phyloP scores from a whole-genome alignment of 2,113 vertebrate species.

The Chunga burmeisteri region DNA sequence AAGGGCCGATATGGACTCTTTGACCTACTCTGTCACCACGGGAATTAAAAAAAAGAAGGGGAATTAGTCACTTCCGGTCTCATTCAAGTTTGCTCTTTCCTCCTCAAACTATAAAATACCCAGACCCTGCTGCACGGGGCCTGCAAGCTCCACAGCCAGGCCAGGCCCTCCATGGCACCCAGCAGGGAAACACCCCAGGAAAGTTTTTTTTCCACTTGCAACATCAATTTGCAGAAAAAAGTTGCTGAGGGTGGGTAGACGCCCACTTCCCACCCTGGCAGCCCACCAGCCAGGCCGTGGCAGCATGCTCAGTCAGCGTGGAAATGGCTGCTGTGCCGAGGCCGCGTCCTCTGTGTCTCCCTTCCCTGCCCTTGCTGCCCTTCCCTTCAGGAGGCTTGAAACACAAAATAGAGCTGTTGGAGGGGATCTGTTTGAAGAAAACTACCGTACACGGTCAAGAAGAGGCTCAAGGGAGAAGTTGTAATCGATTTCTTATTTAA shows the following conservation, averaged over 20 bases:
- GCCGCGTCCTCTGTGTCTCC: neutral
- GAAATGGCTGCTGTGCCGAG: neutral
- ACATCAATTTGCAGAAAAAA: neutral
- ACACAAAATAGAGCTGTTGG: neutral
- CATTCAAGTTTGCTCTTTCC: rapidly evolving
- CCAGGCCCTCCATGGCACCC: neutral
- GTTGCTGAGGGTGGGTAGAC: neutral
- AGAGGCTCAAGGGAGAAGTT: neutral
- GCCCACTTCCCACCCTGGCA: neutral
- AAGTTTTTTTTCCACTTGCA: neutral
- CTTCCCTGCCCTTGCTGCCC: neutral
- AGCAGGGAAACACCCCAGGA: neutral
- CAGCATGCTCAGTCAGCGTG: neutral
- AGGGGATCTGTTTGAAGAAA: neutral
- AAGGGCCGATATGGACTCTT: neutral
- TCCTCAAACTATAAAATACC: neutral
- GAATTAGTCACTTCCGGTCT: neutral
- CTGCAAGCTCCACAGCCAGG: neutral
- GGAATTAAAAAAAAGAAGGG: neutral
- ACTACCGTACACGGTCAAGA: rapidly evolving
- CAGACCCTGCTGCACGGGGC: rapidly evolving
- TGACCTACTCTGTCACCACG: neutral
- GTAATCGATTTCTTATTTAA: neutral
- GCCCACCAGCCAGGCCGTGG: neutral
- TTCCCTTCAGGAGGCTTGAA: neutral